These are phyloP conservation scores for Tetramorium parvispinum DNA, from an alignment of 1,140 invertebrate species.

Conservation along the genomic window DNA sequence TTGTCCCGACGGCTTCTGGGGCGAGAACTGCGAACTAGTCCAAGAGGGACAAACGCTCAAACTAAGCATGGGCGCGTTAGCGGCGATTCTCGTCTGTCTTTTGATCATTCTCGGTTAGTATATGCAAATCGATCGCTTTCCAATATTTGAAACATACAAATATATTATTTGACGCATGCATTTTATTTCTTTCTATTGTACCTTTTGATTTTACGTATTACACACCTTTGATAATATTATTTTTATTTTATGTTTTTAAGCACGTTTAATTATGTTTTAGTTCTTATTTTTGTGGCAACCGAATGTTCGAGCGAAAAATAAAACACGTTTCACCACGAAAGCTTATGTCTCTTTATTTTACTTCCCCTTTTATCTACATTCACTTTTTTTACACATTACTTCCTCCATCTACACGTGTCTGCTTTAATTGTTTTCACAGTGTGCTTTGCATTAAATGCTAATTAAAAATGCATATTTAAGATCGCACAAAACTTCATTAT, in stretches of 20 bases:
- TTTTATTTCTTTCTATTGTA: neutral
- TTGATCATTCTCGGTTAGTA: constrained; percentile 96
- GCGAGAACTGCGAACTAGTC: constrained; percentile 96
- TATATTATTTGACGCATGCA: constrained; percentile 15
- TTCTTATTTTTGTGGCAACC: constrained; percentile 19
- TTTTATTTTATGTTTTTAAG: constrained; percentile 36
- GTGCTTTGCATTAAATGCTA: neutral
- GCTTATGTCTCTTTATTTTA: constrained; percentile 36
- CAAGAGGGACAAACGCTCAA: constrained; percentile 97
- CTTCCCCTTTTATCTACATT: neutral
- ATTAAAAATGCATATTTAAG: neutral
- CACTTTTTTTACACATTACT: neutral
- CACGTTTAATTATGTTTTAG: constrained; percentile 51
- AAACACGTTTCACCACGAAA: constrained; percentile 24
- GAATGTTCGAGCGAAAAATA: constrained; percentile 25
- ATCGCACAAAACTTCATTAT: neutral
- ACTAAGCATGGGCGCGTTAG: constrained; percentile 96
- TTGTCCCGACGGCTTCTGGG: constrained; percentile 96
- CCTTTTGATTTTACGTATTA: neutral
- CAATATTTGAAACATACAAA: neutral
- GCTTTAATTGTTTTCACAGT: neutral
- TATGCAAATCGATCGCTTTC: neutral
- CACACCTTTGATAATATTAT: neutral
- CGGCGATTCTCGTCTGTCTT: constrained; percentile 96
- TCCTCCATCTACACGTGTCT: neutral